Conservation (phyloP, 2,797 vertebrate genomes). For the Pipistrellus kuhlii region DNA sequence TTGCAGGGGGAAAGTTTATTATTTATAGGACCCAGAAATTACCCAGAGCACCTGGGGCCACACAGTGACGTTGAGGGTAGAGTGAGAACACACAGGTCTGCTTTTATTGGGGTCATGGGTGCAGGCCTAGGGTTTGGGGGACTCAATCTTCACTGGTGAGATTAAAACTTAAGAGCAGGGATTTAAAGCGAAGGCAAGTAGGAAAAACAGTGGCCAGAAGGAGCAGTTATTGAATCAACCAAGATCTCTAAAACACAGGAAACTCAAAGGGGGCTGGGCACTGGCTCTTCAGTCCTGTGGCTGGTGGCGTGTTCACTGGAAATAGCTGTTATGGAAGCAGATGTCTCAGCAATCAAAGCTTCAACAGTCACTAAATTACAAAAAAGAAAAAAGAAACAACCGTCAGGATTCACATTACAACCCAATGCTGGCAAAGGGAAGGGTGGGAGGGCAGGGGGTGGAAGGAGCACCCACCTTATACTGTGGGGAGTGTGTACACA, state of each 20-base stretch:
- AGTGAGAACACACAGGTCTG: background rate
- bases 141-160: background rate
- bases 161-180: background rate
- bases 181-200: background rate
- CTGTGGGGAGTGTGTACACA: fast-evolving
- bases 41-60: background rate
- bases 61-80: background rate
- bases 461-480: background rate
- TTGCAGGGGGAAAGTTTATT: background rate
- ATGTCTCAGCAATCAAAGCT: background rate
- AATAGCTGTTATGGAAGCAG: too few species aligned
- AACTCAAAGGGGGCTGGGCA: too few species aligned
- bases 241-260: background rate
- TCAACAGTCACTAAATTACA: background rate
- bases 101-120: background rate
- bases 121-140: too few species aligned
- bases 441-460: background rate
- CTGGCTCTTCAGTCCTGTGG: background rate
- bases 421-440: background rate
- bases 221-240: background rate
- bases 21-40: background rate
- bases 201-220: background rate
- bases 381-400: too few species aligned
- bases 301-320: background rate
- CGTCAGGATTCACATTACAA: background rate